A percentile compares a stretch with the other conserved stretches of the same genome.
Evolutionary conservation across 2,888 invertebrate genomes (phyloP).

Genomic region (Lacanobia wlatinum): DNA sequence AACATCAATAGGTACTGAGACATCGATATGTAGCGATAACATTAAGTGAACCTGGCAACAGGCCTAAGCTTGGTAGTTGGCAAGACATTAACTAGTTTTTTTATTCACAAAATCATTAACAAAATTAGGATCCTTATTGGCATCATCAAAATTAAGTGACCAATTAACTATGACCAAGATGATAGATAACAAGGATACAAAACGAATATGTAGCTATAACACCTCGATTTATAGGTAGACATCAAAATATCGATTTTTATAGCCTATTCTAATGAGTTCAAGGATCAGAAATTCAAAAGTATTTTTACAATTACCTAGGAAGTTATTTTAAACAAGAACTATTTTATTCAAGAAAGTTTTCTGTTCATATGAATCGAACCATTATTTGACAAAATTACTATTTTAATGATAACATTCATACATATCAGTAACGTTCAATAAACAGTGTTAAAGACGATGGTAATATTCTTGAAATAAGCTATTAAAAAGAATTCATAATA

Average conservation of each 20-base stretch:
- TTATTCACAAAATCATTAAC: not conserved
- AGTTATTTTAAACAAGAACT: too few relatives aligned
- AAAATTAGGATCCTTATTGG: not conserved
- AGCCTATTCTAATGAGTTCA: not conserved
- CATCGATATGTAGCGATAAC: not conserved
- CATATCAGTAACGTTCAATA: not conserved
- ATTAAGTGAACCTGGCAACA: not conserved
- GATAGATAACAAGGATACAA: not conserved
- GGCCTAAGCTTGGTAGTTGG: too few relatives aligned
- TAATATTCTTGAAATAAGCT: not conserved
- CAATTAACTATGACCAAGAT: not conserved
- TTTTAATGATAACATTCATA: slow-evolving; percentile 3
- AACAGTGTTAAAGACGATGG: slow-evolving; percentile 1
- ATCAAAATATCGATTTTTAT: not conserved
- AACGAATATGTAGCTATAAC: not conserved
- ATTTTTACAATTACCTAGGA: not conserved
- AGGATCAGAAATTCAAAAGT: not conserved
- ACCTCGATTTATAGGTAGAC: not conserved
- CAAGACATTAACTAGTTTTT: slow-evolving; percentile 1
- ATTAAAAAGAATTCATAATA: not conserved
- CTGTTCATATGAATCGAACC: not conserved
- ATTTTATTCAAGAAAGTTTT: not conserved
- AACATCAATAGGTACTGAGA: not conserved
- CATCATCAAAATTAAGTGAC: not conserved
- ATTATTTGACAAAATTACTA: not conserved